Base-by-base conservation (phyloP, 2,113 vertebrate species). In the Psittacula cyanocephala region DNA sequence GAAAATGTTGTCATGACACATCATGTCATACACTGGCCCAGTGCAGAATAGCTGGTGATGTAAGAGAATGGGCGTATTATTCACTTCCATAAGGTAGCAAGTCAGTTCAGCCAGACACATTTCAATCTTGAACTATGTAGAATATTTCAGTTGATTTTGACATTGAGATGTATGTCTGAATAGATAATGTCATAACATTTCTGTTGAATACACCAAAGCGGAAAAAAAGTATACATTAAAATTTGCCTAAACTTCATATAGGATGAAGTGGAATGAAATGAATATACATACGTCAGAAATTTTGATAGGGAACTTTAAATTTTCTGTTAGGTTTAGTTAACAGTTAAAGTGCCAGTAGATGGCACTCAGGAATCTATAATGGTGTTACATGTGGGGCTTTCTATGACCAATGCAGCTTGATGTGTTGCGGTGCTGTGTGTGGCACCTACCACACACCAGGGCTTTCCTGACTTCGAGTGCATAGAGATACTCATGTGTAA, bases 351-450 rank as follows among this genome's bases (percentile, higher is more conserved):
- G 94, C 95, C 96, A 96, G 95, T 68, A 97, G 95, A 79, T 95
- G 95, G 95, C 92, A 95, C 82, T 95, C 92, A 68, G 95, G 24
- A 96, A 86, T 93, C 90, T 96, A 27, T 3, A 81, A 93, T 88
- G 37, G 0, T 43, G 4, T 28, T 52, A 46, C 29, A 23, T 81
- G 0, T 75, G 88, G 95, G 90, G 50, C 69, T 81, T 8, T 28
- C 29, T 75, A 3, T 10, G 64, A 17, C 46, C 18, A n/a, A 7
- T 2, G 46, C 43, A 29, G 43, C 60, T 16, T 10, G 5, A 7
- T 22, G 59, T 29, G 29, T 7, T 33, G 13, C 39, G 6, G 39
- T 0, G 28, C 65, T n/a, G 22, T 27, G 12, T 47, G 17, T 57
- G 69, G 44, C 70, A 69, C 5, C 1, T 19, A 7, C 20, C 39